Conservation (phyloP, 2,797 vertebrate genomes). For the Lacerta viridis region DNA sequence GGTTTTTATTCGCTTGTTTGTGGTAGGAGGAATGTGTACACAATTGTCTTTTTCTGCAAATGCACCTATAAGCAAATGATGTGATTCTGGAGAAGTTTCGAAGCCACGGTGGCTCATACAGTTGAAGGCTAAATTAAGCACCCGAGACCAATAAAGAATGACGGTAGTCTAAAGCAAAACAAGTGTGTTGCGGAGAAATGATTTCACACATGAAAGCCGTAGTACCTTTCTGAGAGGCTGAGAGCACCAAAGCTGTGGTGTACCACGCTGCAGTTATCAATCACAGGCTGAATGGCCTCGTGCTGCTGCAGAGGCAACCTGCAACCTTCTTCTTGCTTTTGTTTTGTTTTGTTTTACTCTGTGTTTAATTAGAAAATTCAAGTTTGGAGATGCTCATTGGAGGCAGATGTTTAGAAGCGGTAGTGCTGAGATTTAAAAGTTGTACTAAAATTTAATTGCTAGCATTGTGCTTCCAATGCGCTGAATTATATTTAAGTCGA, state of each 20-base stretch:
- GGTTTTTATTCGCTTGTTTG: background rate
- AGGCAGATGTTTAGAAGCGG: slow-evolving; percentile 52
- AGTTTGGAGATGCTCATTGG: slow-evolving; percentile 33
- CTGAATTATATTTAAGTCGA: slow-evolving; percentile 70
- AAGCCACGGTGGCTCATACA: background rate
- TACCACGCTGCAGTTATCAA: background rate
- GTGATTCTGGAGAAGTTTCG: background rate
- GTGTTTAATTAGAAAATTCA: slow-evolving; percentile 16
- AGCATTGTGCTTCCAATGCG: slow-evolving; percentile 51
- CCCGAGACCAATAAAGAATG: background rate
- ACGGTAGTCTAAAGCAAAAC: background rate
- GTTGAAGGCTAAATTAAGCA: slow-evolving; percentile 17
- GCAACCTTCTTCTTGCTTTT: background rate
- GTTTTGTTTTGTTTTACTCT: background rate
- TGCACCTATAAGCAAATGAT: background rate
- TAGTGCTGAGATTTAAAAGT: slow-evolving; percentile 36
- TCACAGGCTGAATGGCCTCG: background rate
- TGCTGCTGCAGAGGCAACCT: background rate
- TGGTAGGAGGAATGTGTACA: background rate
- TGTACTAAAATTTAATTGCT: slow-evolving; percentile 63
- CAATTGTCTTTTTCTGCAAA: background rate
- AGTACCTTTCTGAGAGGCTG: background rate
- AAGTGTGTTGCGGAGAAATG: background rate
- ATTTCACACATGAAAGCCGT: background rate
- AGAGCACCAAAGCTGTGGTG: slow-evolving; percentile 2